These are phyloP conservation scores for Microctenopoma stevenorrisi DNA, from an alignment of 2,797 vertebrate species.

Conservation along the genomic window DNA sequence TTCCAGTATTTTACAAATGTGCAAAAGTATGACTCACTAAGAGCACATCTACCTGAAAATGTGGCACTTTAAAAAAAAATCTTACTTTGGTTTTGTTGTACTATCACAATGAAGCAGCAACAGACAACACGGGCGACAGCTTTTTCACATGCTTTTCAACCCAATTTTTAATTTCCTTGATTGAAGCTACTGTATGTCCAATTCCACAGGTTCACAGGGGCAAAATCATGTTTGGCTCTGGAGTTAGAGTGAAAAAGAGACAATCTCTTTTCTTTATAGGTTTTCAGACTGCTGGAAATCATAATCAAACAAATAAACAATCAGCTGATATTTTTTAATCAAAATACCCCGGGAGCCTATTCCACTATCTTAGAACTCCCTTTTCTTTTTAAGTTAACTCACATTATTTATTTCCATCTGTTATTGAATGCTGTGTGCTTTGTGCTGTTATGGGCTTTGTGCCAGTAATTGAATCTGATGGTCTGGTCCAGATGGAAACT, in stretches of 20 bases:
- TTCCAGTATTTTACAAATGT: neutral
- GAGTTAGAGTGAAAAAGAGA: neutral
- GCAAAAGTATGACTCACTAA: neutral
- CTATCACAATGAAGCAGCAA: neutral
- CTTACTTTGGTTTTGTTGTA: neutral
- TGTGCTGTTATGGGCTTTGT: constrained; percentile 59
- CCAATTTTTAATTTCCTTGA: constrained; percentile 8
- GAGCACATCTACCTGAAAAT: neutral
- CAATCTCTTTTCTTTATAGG: constrained; percentile 1
- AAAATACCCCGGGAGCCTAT: constrained; percentile 51
- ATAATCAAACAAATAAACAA: constrained; percentile 30
- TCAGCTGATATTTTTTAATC: constrained; percentile 54
- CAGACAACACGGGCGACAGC: neutral
- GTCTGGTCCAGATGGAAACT: constrained; percentile 60
- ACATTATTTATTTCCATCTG: constrained; percentile 60
- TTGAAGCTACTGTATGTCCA: constrained; percentile 16
- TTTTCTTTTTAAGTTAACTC: constrained; percentile 26
- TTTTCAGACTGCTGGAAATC: constrained; percentile 24
- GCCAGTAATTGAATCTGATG: constrained; percentile 70
- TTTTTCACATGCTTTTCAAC: constrained; percentile 5
- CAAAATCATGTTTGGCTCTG: constrained; percentile 3
- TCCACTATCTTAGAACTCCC: constrained; percentile 34
- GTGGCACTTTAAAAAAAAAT: neutral
- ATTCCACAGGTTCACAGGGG: constrained; percentile 3
- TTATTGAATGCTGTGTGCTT: constrained; percentile 51